Base-by-base conservation (phyloP, 2,888 invertebrate species). In the Leptopilina myrica region DNA sequence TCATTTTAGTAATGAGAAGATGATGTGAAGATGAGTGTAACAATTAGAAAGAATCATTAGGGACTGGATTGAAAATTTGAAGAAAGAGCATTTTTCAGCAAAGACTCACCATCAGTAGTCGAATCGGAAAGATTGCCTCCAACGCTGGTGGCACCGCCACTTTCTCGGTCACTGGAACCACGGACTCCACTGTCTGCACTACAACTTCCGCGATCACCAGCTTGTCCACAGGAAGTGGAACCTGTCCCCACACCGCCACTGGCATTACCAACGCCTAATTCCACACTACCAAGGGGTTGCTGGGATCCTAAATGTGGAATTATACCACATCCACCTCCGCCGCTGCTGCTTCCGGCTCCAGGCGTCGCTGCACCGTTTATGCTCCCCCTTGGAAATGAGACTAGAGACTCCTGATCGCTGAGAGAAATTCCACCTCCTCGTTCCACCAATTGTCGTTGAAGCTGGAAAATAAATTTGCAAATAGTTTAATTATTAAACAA, bases 131-230 rank as follows among this genome's bases (percentile, higher is more conserved):
- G 92, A 91, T 96, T 96, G n/a, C 96, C 96, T 49, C 97, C 96
- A 86, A 96, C 96, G 81, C 96, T 96, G 75, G 96, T 96, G 4
- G 96, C 96, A 14, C 96, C 96, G 20, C 95, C 95, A 86, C 95
- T 95, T 88, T 96, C 95, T 53, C 95, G 92, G 90, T 97, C 97
- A 87, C 97, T 97, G 91, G 96, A 96, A 89, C 96, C 95, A 87
- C 97, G 93, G 20, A 97, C 95, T 6, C 97, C 97, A 40, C 97
- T 97, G 91, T 97, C 97, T 14, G 97, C 97, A 88, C 96, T 96
- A 92, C 96, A 96, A 88, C 96, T 96, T 82, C 96, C 96, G 64
- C 97, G 93, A 90, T 97, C 97, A 1, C 95, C 95, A 0, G 93
- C 93, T 79, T 90, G 88, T 88, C 89, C 84, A 91, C 92, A 85